phyloP scores from a whole-genome alignment of 2,797 vertebrate species.

The Sebastes wilsoni region DNA sequence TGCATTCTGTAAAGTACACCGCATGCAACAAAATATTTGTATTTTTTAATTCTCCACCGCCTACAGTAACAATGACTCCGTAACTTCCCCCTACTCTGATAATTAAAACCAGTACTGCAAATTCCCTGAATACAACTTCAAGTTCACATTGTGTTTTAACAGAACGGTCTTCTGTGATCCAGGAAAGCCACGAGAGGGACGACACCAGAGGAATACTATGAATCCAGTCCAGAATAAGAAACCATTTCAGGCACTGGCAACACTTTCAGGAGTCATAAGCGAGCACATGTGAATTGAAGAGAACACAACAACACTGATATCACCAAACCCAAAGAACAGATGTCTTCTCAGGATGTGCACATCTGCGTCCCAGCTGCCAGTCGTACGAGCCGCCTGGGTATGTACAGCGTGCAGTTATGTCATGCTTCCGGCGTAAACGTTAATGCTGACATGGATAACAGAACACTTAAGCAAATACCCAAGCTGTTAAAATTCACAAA shows the following conservation, averaged over 20 bases:
- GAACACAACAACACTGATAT: conserved; percentile 17
- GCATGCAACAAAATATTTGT: conserved; percentile 51
- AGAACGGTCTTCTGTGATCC: conserved; percentile 31
- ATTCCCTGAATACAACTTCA: conserved; percentile 49
- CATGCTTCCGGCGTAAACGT: conserved; percentile 25
- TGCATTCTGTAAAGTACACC: conserved; percentile 52
- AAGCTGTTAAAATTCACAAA: conserved; percentile 31
- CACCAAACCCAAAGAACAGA: conserved; percentile 5
- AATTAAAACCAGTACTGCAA: conserved; percentile 8
- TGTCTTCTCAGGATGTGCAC: background rate
- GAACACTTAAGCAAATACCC: conserved; percentile 39
- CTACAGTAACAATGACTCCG: background rate
- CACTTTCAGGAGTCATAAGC: background rate
- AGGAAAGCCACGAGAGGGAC: background rate
- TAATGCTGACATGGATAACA: conserved; percentile 46
- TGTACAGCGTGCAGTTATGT: conserved; percentile 39
- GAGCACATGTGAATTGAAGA: conserved; percentile 1
- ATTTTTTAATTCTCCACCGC: background rate
- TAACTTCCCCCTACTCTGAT: background rate
- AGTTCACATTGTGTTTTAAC: conserved; percentile 20
- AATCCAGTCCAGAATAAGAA: background rate
- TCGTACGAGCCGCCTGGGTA: background rate
- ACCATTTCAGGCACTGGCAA: conserved; percentile 12
- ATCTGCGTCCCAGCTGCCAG: conserved; percentile 1
- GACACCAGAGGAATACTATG: conserved; percentile 27